Conservation (phyloP, 2,888 invertebrate species). For the Macropis europaea region DNA sequence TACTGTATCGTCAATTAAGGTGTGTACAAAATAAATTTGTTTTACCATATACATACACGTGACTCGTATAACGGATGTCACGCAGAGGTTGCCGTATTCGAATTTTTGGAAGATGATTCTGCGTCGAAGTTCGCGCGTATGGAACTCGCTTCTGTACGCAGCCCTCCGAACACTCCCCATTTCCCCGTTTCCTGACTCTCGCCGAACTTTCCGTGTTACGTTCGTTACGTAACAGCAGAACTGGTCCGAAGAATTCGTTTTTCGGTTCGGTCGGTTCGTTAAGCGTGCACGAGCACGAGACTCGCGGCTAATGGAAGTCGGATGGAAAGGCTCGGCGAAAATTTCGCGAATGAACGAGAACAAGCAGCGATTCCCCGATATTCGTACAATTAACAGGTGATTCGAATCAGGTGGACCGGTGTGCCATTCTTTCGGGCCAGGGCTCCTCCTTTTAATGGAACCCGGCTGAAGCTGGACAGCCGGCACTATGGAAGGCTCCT, state of each 20-base stretch:
- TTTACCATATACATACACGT: too few species aligned
- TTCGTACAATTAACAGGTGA: conserved; percentile 41
- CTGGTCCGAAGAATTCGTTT: not conserved
- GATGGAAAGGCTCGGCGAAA: not conserved
- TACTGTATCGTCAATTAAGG: too few species aligned
- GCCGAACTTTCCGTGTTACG: too few species aligned
- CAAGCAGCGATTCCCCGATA: conserved; percentile 17
- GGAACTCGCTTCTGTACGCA: too few species aligned
- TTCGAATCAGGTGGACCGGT: conserved; percentile 22
- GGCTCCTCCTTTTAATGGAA: conserved; percentile 32
- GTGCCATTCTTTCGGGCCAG: conserved; percentile 7
- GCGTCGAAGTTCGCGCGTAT: too few species aligned
- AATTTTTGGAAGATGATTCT: too few species aligned
- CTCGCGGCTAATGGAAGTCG: not conserved
- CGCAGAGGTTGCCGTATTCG: too few species aligned
- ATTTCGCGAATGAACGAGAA: conserved; percentile 5
- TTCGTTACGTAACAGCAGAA: too few species aligned
- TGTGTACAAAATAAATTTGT: too few species aligned
- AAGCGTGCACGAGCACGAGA: not conserved
- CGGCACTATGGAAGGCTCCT: not conserved
- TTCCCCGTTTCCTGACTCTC: too few species aligned
- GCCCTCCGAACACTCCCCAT: too few species aligned
- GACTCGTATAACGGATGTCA: too few species aligned
- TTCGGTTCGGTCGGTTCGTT: not conserved
- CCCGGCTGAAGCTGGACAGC: conserved; percentile 12